Conservation (phyloP, 1,140 invertebrate species). For the Drosophila dunni region DNA sequence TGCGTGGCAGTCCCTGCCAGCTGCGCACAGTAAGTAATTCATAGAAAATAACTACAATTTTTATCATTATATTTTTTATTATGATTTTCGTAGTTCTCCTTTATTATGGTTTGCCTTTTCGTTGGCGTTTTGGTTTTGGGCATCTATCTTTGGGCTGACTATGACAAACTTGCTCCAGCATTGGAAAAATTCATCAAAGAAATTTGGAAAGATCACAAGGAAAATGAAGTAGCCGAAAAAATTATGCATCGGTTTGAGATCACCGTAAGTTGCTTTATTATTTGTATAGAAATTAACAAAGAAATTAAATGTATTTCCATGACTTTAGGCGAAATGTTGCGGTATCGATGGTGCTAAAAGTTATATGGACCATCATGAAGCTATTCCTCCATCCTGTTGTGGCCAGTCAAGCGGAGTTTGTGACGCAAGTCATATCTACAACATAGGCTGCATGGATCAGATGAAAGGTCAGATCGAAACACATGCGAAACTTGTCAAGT, state of each 20-base stretch:
- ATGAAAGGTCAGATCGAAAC: not conserved
- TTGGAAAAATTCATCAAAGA: not conserved
- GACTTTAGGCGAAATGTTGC: slow-evolving; percentile 24
- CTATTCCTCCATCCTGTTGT: slow-evolving; percentile 5
- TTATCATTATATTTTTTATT: not conserved
- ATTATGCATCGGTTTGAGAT: not conserved
- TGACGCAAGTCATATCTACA: not conserved
- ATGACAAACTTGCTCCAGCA: not conserved
- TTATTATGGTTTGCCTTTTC: slow-evolving; percentile 12
- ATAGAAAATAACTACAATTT: too few species aligned
- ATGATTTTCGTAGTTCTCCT: slow-evolving; percentile 15
- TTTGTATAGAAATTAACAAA: not conserved
- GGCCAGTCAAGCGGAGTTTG: too few species aligned
- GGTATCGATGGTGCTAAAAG: not conserved
- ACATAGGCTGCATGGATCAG: not conserved
- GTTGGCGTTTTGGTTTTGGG: not conserved
- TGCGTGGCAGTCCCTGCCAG: not conserved
- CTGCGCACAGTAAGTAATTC: slow-evolving; percentile 3
- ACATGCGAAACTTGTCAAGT: not conserved
- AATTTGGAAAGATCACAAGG: not conserved
- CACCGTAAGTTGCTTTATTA: not conserved
- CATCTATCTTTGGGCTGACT: slow-evolving; percentile 10
- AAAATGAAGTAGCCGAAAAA: not conserved
- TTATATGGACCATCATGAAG: not conserved
- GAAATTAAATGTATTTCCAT: not conserved